Evolutionary conservation across 2,113 vertebrate species (phyloP).

Genomic region (Microtus ochrogaster): DNA sequence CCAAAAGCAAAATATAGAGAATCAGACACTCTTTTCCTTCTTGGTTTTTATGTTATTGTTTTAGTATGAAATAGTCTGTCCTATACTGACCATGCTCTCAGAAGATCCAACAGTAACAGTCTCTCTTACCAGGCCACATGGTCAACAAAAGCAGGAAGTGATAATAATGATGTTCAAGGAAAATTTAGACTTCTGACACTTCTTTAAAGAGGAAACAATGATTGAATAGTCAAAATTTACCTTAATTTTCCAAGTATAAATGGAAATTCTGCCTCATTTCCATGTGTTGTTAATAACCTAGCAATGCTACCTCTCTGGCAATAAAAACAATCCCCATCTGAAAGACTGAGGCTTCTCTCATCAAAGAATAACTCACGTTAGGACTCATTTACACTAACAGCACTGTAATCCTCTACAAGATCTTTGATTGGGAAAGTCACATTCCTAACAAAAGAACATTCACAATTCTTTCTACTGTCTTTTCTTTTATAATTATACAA

Average conservation of each 20-base stretch:
- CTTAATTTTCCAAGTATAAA: conserved; percentile 13
- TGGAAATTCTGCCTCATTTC: neutral
- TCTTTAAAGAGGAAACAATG: neutral
- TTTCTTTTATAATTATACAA: neutral
- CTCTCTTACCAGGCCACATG: conserved; percentile 14
- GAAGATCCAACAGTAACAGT: neutral
- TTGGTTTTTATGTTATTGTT: neutral
- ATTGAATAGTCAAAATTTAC: neutral
- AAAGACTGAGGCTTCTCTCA: neutral
- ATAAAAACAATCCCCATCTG: neutral
- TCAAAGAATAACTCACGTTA: neutral
- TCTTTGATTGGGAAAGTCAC: neutral
- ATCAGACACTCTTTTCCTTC: neutral
- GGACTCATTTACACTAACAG: neutral
- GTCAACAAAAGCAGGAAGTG: conserved; percentile 54
- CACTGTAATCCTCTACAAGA: neutral
- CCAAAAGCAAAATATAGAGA: neutral
- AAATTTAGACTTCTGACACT: conserved; percentile 48
- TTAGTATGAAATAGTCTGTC: neutral
- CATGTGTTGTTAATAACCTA: neutral
- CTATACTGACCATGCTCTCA: neutral
- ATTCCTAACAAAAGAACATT: conserved; percentile 8
- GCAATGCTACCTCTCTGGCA: neutral
- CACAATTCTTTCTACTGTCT: neutral
- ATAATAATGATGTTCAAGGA: neutral